Percentiles rank a stretch among this genome's conserved stretches.
phyloP scores from a whole-genome alignment of 2,797 vertebrate species.

The Chelon auratus region DNA sequence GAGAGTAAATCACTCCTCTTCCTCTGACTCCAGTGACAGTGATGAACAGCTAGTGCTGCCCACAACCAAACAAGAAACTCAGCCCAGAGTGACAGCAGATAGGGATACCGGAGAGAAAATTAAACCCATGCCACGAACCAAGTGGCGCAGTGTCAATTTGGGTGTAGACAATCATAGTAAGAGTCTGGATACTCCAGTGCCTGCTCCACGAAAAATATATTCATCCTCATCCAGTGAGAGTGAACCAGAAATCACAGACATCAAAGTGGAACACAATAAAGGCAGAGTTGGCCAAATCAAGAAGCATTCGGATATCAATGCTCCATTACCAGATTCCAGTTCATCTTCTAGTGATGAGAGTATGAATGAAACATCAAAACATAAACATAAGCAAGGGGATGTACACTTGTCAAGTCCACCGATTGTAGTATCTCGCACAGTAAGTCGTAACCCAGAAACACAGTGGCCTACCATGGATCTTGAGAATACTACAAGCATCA shows the following conservation, averaged over 20 bases:
- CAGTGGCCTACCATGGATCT: constrained; percentile 22
- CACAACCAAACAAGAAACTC: constrained; percentile 18
- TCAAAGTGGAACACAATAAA: constrained; percentile 4
- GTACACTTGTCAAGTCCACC: not conserved
- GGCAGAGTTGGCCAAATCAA: constrained; percentile 7
- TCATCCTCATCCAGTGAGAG: constrained; percentile 54
- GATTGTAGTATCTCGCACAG: not conserved
- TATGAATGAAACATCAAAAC: constrained; percentile 15
- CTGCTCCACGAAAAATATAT: not conserved
- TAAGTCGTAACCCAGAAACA: not conserved
- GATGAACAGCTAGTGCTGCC: constrained; percentile 12
- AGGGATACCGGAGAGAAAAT: constrained; percentile 9
- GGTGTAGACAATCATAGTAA: not conserved
- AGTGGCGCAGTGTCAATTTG: constrained; percentile 1
- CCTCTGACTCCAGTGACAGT: constrained; percentile 57
- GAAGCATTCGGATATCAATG: constrained; percentile 20
- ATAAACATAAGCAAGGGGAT: not conserved
- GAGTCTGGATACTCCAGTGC: not conserved
- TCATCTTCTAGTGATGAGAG: constrained; percentile 51
- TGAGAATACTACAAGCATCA: not conserved
- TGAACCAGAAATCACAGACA: constrained; percentile 31
- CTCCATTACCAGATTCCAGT: not conserved
- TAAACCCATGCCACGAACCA: constrained; percentile 22
- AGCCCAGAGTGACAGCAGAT: not conserved
- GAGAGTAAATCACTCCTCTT: constrained; percentile 22